These are phyloP conservation scores for Ormyrus rosae DNA, from an alignment of 2,888 invertebrate genomes.

Conservation along the genomic window DNA sequence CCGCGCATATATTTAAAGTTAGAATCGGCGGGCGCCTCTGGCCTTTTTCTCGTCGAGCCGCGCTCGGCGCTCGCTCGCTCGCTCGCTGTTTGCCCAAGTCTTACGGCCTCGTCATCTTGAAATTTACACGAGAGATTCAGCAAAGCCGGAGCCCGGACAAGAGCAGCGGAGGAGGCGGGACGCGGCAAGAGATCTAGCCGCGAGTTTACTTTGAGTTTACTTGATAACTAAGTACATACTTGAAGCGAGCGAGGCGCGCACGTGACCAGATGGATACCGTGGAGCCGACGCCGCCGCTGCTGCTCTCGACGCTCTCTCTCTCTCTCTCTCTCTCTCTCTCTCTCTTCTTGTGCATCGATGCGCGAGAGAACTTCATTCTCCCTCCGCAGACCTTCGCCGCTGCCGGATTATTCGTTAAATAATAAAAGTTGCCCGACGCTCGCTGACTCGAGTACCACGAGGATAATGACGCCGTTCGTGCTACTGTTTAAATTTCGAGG, in stretches of 20 bases:
- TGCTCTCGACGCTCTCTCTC: slow-evolving; percentile 26
- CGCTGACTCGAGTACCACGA: too few species aligned
- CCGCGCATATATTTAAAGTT: too few species aligned
- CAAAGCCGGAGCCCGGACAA: not conserved
- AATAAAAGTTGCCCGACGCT: not conserved
- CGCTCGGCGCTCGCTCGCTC: not conserved
- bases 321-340: not conserved
- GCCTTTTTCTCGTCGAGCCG: not conserved
- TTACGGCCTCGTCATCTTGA: slow-evolving; percentile 39
- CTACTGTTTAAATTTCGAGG: too few species aligned
- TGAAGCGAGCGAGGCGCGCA: slow-evolving; percentile 29
- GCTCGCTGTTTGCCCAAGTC: slow-evolving; percentile 43
- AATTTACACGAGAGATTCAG: slow-evolving; percentile 28
- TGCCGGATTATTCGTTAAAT: slow-evolving; percentile 23
- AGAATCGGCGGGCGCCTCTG: not conserved
- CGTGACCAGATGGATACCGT: slow-evolving; percentile 44
- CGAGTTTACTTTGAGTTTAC: slow-evolving; percentile 43
- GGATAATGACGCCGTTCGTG: too few species aligned
- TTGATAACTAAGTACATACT: slow-evolving; percentile 50
- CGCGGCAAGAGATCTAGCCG: not conserved
- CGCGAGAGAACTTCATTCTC: not conserved
- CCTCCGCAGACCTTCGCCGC: slow-evolving; percentile 1
- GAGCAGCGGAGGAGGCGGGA: not conserved
- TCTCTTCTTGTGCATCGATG: slow-evolving; percentile 1
- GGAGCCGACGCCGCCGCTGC: not conserved